Conservation (phyloP, 2,888 invertebrate genomes). For the Caenorhabditis imperialis region DNA sequence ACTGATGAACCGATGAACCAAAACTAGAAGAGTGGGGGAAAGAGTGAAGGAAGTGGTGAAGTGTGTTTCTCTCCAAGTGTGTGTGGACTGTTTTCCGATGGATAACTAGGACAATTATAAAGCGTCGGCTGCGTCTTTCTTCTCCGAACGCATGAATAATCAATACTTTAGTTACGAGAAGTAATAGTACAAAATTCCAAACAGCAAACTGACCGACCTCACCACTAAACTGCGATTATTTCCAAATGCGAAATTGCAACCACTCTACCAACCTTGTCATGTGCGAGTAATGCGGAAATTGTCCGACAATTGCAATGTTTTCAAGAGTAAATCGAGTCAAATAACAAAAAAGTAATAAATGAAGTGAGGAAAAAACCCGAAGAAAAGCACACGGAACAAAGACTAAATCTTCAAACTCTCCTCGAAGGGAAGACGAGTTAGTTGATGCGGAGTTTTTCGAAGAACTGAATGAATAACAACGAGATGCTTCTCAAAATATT, state of each 20-base stretch:
- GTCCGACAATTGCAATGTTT: neutral
- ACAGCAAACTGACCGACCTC: too few species aligned
- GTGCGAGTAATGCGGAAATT: constrained; percentile 15
- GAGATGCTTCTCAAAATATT: constrained; percentile 6
- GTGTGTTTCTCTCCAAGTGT: constrained; percentile 8
- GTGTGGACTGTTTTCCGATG: constrained; percentile 35
- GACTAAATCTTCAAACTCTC: constrained; percentile 6
- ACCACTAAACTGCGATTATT: too few species aligned
- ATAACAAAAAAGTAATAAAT: neutral
- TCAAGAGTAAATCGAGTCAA: neutral
- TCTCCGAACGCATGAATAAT: constrained; percentile 2
- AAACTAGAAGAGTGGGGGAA: neutral
- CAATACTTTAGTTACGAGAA: too few species aligned
- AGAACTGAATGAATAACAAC: constrained; percentile 33
- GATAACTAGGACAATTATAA: constrained; percentile 53
- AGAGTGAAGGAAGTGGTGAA: constrained; percentile 2
- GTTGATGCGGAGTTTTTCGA: constrained; percentile 4
- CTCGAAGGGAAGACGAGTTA: constrained; percentile 6
- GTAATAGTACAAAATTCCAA: constrained; percentile 26
- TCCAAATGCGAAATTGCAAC: too few species aligned
- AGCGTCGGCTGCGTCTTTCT: constrained; percentile 22
- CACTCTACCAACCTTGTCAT: neutral
- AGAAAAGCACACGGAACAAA: too few species aligned
- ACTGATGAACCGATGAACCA: neutral
- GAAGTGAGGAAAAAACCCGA: constrained; percentile 1